These are phyloP conservation scores for Stichopus chloronotus DNA, from an alignment of 35 echinoderm and acorn worm species.

Conservation along the genomic window DNA sequence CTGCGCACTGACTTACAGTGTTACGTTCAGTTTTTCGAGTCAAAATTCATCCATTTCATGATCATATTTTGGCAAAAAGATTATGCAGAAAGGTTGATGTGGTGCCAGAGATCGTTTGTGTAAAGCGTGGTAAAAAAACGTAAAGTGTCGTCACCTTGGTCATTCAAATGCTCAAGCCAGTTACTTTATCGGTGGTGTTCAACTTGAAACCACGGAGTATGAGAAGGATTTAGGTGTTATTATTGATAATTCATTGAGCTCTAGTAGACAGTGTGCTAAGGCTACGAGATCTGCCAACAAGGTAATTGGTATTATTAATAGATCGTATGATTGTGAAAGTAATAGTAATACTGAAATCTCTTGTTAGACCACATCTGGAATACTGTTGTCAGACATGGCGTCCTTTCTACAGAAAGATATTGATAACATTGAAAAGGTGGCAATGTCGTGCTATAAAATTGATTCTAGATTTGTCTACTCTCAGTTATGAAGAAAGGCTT, in stretches of 20 bases:
- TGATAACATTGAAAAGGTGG: background rate
- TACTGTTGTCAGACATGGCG: background rate
- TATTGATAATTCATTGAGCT: background rate
- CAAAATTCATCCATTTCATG: too few species aligned
- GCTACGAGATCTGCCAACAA: background rate
- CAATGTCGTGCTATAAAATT: slow-evolving; percentile 38
- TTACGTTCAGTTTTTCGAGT: too few species aligned
- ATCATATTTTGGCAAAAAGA: too few species aligned
- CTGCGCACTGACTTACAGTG: too few species aligned
- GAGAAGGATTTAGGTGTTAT: slow-evolving; percentile 34
- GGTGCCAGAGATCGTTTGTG: too few species aligned
- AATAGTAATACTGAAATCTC: background rate
- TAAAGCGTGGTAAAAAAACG: too few species aligned
- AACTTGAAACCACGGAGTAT: background rate
- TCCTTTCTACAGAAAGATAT: slow-evolving; percentile 20
- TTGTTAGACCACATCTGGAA: slow-evolving; percentile 30
- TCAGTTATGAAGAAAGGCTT: slow-evolving; percentile 11
- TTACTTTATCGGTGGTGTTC: background rate
- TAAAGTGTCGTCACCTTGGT: too few species aligned
- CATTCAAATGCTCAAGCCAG: background rate
- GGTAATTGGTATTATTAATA: slow-evolving; percentile 34
- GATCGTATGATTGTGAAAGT: background rate
- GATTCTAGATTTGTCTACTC: slow-evolving; percentile 16
- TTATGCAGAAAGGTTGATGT: too few species aligned
- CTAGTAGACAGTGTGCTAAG: background rate